phyloP scores from a whole-genome alignment of 2,113 vertebrate genomes.

The Colistium nudipinnis region DNA sequence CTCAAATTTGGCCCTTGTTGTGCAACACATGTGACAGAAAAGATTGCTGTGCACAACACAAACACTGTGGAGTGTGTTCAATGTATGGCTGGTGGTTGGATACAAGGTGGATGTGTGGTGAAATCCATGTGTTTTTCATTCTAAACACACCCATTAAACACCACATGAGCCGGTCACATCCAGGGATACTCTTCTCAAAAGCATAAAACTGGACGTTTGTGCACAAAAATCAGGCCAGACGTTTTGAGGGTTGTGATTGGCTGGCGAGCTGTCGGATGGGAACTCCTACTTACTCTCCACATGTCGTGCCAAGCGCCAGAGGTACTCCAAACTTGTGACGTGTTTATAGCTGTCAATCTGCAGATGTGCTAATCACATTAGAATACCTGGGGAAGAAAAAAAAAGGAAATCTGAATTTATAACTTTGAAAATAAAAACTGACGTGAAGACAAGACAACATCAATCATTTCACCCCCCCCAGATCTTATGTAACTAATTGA shows the following conservation, averaged over 20 bases:
- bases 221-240: constrained; percentile 68
- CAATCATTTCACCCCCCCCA: constrained; percentile 16
- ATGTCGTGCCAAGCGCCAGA: constrained; percentile 48
- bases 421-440: constrained; percentile 39
- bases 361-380: constrained; percentile 36
- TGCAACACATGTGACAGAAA: not conserved
- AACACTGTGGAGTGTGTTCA: not conserved
- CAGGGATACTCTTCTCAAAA: constrained; percentile 12
- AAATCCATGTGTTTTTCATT: not conserved
- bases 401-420: constrained; percentile 30
- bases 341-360: constrained; percentile 58
- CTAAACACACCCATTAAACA: constrained; percentile 17
- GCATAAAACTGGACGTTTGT: constrained; percentile 49
- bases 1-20: not conserved
- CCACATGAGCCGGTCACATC: not conserved
- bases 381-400: constrained; percentile 29
- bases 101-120: not conserved
- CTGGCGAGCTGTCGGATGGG: constrained; percentile 51
- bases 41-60: not conserved
- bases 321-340: constrained; percentile 45
- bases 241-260: constrained; percentile 64
- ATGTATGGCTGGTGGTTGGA: not conserved
- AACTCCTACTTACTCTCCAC: constrained; percentile 69
- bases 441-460: constrained; percentile 35
- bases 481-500: constrained; percentile 32